These are phyloP conservation scores for Rhagoletis zephyria DNA, from an alignment of 1,140 invertebrate genomes.

Conservation along the genomic window DNA sequence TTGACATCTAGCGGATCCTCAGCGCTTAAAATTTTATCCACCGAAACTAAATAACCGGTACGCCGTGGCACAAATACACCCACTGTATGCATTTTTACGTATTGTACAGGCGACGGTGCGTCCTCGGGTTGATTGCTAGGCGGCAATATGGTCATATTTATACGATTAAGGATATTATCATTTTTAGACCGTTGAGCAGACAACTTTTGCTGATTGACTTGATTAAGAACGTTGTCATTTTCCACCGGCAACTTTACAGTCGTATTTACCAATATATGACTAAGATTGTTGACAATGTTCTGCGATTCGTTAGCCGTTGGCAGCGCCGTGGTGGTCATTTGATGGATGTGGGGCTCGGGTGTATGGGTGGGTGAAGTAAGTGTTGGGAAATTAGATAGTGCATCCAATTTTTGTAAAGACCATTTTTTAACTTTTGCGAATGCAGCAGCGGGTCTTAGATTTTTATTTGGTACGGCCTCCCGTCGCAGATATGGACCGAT, in stretches of 20 bases:
- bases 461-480: constrained; percentile 1
- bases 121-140: background rate
- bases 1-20: background rate
- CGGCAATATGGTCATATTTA: background rate
- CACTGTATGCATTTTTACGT: constrained; percentile 12
- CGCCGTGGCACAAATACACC: background rate
- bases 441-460: background rate
- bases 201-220: background rate
- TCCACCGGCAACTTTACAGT: too few species aligned
- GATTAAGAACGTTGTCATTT: too few species aligned
- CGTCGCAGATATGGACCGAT: background rate
- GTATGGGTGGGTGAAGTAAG: background rate
- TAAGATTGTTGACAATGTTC: too few species aligned
- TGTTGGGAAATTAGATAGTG: background rate
- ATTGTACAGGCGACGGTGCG: background rate
- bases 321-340: background rate
- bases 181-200: background rate
- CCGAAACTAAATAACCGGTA: background rate
- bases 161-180: background rate
- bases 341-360: background rate
- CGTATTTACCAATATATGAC: too few species aligned
- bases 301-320: too few species aligned
- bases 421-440: background rate
- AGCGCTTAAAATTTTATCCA: constrained; percentile 1
- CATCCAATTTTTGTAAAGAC: background rate